Conservation (phyloP, 2,797 vertebrate species). For the Picus viridis region DNA sequence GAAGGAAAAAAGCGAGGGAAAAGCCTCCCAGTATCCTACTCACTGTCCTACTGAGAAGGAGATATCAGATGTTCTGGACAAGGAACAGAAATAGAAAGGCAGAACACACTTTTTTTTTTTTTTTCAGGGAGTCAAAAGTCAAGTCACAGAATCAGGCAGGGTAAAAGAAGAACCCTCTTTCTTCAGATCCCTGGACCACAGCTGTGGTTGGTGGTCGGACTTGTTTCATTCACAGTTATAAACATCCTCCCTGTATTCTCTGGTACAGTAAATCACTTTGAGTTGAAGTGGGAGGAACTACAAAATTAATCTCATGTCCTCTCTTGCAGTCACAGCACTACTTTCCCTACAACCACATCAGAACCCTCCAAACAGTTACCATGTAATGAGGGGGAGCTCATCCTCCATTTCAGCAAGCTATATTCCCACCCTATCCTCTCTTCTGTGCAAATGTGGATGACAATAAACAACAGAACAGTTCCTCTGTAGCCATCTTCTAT, state of each 20-base stretch:
- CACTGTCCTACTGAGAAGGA: neutral
- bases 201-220: neutral
- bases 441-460: neutral
- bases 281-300: conserved; percentile 21
- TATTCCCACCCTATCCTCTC: neutral
- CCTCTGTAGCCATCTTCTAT: neutral
- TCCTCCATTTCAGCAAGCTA: neutral
- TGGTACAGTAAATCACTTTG: conserved; percentile 16
- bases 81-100: neutral
- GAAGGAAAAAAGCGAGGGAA: neutral
- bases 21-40: neutral
- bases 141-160: neutral
- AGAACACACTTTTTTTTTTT: neutral
- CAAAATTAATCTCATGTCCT: conserved; percentile 2
- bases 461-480: neutral
- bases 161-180: neutral
- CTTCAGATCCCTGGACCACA: neutral
- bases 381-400: neutral
- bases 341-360: conserved; percentile 21
- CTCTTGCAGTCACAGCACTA: neutral
- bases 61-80: neutral
- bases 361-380: neutral
- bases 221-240: neutral
- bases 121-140: neutral
- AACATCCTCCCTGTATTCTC: conserved; percentile 13